Conservation (phyloP, 1,140 invertebrate genomes). For the Nylanderia fulva region DNA sequence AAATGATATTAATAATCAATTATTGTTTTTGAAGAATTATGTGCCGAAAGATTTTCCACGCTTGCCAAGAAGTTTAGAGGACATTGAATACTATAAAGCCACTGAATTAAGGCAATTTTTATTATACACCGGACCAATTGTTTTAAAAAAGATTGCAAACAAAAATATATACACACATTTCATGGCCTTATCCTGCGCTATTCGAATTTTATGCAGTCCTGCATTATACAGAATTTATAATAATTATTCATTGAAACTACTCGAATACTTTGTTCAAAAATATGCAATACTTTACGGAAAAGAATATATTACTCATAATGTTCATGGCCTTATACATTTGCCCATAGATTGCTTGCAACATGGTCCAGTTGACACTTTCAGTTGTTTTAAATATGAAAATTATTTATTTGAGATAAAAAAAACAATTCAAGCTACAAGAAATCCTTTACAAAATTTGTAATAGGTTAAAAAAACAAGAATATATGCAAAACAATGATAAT, state of each 20-base stretch:
- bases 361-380: background rate
- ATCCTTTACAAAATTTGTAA: background rate
- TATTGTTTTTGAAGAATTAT: too few relatives aligned
- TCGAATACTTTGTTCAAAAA: slow-evolving; percentile 10
- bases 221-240: slow-evolving; percentile 12
- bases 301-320: slow-evolving; percentile 3
- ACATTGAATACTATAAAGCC: slow-evolving; percentile 14
- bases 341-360: background rate
- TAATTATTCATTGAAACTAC: background rate
- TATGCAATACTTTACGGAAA: slow-evolving; percentile 2
- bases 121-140: background rate
- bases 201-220: slow-evolving; percentile 13
- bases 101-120: slow-evolving; percentile 22
- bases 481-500: background rate
- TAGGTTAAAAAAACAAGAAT: background rate
- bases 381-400: slow-evolving; percentile 4
- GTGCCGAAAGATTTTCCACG: too few relatives aligned
- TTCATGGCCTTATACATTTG: slow-evolving; percentile 13
- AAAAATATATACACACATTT: slow-evolving; percentile 10
- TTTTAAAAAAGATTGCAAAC: background rate
- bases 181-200: background rate
- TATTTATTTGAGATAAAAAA: background rate
- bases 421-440: background rate
- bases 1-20: background rate
- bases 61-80: too few relatives aligned